These are phyloP conservation scores for Hypselothyrea guttata DNA, from an alignment of 2,888 invertebrate genomes.

Conservation along the genomic window DNA sequence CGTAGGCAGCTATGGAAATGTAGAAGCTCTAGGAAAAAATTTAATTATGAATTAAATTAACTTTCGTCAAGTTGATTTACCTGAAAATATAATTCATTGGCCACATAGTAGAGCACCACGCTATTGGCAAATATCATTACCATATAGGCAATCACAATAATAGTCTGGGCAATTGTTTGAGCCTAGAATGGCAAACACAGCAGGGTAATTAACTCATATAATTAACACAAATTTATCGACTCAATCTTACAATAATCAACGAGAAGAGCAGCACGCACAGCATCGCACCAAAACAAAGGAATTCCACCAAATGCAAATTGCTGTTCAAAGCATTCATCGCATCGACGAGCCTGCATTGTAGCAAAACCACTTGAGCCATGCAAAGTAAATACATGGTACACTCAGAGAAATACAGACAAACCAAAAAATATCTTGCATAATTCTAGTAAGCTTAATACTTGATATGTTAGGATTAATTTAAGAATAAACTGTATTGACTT, in stretches of 20 bases:
- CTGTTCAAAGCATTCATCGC: slow-evolving; percentile 60
- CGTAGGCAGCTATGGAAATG: slow-evolving; percentile 71
- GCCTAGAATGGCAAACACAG: slow-evolving; percentile 43
- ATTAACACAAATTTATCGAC: no score
- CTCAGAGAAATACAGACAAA: no score
- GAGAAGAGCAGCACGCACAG: slow-evolving; percentile 77
- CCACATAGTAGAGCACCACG: slow-evolving; percentile 71
- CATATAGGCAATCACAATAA: slow-evolving; percentile 69
- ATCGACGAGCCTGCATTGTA: slow-evolving; percentile 31
- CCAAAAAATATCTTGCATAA: no score
- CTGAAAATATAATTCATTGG: slow-evolving; percentile 74
- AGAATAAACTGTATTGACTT: no score
- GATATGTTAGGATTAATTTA: no score
- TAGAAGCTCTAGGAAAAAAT: slow-evolving; percentile 53
- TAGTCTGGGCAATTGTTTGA: slow-evolving; percentile 63
- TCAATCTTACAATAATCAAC: slow-evolving; percentile 66
- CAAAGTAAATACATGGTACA: no score
- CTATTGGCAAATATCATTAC: slow-evolving; percentile 76
- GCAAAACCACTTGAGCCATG: no score
- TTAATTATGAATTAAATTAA: not conserved
- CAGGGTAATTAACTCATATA: not conserved
- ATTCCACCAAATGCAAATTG: slow-evolving; percentile 51
- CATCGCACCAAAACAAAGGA: slow-evolving; percentile 68
- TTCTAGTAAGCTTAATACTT: no score
- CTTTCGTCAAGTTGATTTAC: no score